phyloP scores from a whole-genome alignment of 2,797 vertebrate species.

The Enteromius thamalakanensis region DNA sequence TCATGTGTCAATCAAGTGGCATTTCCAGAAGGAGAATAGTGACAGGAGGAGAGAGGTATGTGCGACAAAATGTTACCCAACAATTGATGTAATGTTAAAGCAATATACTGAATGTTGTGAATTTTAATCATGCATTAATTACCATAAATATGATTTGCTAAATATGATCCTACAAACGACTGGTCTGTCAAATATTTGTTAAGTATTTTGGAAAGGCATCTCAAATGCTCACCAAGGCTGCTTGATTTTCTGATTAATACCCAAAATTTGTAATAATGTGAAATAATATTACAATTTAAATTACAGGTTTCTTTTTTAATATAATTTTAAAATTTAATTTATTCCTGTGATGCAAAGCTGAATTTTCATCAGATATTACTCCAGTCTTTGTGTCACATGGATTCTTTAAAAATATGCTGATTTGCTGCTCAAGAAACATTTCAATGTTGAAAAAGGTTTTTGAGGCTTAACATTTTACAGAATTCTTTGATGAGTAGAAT shows the following conservation, averaged over 20 bases:
- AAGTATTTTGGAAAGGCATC: too few relatives aligned
- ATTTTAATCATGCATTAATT: neutral
- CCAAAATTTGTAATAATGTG: neutral
- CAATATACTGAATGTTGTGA: too few relatives aligned
- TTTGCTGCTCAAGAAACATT: too few relatives aligned
- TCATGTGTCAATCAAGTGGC: conserved; percentile 94
- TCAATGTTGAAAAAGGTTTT: too few relatives aligned
- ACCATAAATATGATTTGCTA: neutral
- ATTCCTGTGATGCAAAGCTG: neutral
- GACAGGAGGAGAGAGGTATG: conserved; percentile 95
- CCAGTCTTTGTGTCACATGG: too few relatives aligned
- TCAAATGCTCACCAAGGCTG: neutral
- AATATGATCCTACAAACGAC: neutral
- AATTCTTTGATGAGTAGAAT: too few relatives aligned
- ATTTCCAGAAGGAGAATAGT: conserved; percentile 93
- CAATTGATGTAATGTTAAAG: too few relatives aligned
- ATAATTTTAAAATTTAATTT: neutral
- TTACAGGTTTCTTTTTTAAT: neutral
- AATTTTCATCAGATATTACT: neutral
- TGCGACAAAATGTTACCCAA: neutral
- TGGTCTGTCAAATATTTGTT: neutral
- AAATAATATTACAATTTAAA: neutral
- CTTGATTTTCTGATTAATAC: neutral
- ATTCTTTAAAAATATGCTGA: too few relatives aligned
- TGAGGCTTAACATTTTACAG: too few relatives aligned